phyloP scores from a whole-genome alignment of 2,888 invertebrate genomes.

The Parnassius smintheus region DNA sequence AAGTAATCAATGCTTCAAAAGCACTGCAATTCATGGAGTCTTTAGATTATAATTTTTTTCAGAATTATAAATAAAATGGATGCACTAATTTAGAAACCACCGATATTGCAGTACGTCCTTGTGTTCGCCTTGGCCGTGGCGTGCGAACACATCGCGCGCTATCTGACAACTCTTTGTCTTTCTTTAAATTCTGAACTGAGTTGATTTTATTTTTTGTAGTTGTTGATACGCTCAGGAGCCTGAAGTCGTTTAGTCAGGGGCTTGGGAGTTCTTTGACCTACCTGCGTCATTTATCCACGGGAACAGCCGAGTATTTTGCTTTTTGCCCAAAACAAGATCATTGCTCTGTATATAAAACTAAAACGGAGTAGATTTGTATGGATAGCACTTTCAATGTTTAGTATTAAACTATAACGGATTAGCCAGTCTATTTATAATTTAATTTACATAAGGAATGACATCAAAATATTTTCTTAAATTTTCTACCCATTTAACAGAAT shows the following conservation, averaged over 20 bases:
- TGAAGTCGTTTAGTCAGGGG: slow-evolving; percentile 49
- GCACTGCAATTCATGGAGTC: too few relatives aligned
- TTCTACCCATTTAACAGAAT: background rate
- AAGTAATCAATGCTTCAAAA: too few relatives aligned
- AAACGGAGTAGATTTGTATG: background rate
- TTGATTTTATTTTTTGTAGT: slow-evolving; percentile 53
- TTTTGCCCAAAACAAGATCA: slow-evolving; percentile 2
- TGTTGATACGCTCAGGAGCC: slow-evolving; percentile 49
- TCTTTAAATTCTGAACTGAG: slow-evolving; percentile 62
- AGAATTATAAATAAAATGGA: background rate
- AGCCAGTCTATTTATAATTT: too few relatives aligned
- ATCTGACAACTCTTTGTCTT: slow-evolving; percentile 71
- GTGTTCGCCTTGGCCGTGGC: slow-evolving; percentile 67
- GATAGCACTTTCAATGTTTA: background rate
- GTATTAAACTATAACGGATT: background rate
- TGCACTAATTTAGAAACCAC: slow-evolving; percentile 35
- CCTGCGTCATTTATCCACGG: slow-evolving; percentile 12
- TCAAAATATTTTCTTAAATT: background rate
- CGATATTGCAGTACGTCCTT: slow-evolving; percentile 54
- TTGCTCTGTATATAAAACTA: background rate
- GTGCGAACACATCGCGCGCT: slow-evolving; percentile 58
- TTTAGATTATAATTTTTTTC: too few relatives aligned
- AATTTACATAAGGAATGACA: background rate
- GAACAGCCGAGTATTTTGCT: slow-evolving; percentile 6
- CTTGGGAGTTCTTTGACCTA: slow-evolving; percentile 60